These are phyloP conservation scores for Manis pentadactyla DNA, from an alignment of 2,797 vertebrate genomes.

Conservation along the genomic window DNA sequence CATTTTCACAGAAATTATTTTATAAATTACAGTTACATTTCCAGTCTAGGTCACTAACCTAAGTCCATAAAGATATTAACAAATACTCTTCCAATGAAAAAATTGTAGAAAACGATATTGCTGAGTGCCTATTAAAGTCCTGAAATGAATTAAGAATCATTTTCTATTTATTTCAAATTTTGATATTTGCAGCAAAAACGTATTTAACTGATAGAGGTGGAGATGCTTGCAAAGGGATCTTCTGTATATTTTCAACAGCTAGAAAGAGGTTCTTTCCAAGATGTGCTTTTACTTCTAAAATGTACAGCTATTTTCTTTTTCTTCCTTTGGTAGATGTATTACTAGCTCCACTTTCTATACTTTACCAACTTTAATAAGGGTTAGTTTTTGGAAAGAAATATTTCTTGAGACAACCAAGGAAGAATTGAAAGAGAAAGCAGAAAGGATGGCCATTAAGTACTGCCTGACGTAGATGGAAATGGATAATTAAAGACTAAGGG, in stretches of 20 bases:
- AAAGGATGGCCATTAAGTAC: neutral
- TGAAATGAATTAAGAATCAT: neutral
- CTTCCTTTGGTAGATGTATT: neutral
- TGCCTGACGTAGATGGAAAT: neutral
- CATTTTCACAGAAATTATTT: neutral
- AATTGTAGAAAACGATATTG: neutral
- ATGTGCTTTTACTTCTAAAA: constrained; percentile 1
- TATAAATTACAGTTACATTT: constrained; percentile 10
- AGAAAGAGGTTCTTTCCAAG: neutral
- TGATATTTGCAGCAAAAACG: neutral
- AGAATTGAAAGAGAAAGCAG: neutral
- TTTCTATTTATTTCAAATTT: constrained; percentile 12
- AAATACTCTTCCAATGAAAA: neutral
- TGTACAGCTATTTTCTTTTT: neutral
- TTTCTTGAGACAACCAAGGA: neutral
- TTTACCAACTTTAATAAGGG: neutral
- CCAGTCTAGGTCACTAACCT: neutral
- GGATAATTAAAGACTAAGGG: neutral
- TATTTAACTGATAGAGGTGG: neutral
- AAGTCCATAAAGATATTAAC: neutral
- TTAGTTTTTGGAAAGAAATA: neutral
- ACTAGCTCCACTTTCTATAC: neutral
- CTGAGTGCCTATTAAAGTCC: neutral
- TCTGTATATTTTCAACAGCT: neutral
- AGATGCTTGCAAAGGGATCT: neutral